Conservation (phyloP, 2,888 invertebrate genomes). For the Acanthoscelides obtectus region DNA sequence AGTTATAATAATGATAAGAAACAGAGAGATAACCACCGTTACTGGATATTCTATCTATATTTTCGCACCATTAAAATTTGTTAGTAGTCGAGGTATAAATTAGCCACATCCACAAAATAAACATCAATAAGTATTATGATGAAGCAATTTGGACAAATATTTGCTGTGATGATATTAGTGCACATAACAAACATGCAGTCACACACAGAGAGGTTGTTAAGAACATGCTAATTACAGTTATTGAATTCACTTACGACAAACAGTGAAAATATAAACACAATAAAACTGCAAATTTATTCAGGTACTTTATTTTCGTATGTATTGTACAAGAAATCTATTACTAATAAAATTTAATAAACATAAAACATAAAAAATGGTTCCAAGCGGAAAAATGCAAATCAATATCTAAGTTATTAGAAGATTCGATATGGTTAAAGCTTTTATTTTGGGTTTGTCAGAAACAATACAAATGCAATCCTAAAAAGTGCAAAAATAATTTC, state of each 20-base stretch:
- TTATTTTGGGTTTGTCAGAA: no score
- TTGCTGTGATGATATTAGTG: background rate
- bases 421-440: no score
- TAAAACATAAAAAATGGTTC: no score
- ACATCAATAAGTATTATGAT: background rate
- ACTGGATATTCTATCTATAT: no score
- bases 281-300: background rate
- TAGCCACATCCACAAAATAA: background rate
- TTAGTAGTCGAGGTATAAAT: background rate
- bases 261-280: background rate
- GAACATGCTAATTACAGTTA: background rate
- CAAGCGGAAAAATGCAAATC: no score
- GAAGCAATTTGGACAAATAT: slow-evolving; percentile 1
- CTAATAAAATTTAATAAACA: slow-evolving; percentile 3
- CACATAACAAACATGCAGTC: background rate
- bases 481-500: no score
- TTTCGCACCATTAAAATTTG: no score
- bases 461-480: no score
- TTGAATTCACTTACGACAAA: slow-evolving; percentile 1
- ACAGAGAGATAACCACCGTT: no score
- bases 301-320: background rate
- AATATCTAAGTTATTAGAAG: no score
- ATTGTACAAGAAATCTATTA: background rate
- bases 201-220: background rate
- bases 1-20: no score